Base-by-base conservation (phyloP, 2,797 vertebrate genomes). In the Pangasius larnaudii region DNA sequence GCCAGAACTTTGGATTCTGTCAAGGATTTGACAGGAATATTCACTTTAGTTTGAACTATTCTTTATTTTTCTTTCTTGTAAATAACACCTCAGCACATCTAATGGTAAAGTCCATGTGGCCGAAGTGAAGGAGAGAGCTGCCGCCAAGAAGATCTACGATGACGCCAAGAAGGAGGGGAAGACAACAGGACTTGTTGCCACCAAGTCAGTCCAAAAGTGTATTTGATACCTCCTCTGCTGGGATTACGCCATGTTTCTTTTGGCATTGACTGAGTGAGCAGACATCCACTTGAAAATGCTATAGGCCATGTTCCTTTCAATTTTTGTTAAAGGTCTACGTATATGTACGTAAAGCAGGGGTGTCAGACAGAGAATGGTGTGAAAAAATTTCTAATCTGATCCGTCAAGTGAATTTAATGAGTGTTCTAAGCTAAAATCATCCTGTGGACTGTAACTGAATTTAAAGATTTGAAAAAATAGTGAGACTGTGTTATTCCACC, bases 91-190 rank as follows among this genome's bases (percentile, higher is more conserved):
- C 91, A 97, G 97, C 90, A 96, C 93, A 36, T 95, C 96, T 85
- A 93, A 94, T 19, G 95, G 94, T 88, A 96, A 97, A 92, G 93
- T 95, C 89, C 96, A 97, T 18, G 91, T 96, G 91, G 96, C 96
- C 36, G 94, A 97, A 93, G 96, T 97, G 91, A 97, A 96, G 92
- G 96, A 97, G 92, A 96, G 97, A 92, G 93, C 95, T 9, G 94
- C 95, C 36, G 97, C 96, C 91, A 97, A 97, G 94, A 97, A 97
- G 95, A 96, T 97, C 33, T 97, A 97, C 46, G 96, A 97, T 10
- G 94, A 95, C 27, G 96, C 96, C 51, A 96, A 96, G 93, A 95
- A 95, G 88, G 96, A 96, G 88, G 97, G 97, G 80, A 96, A 96
- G 93, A 96, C 95, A 33, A 96, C 96, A 16, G 97, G 96, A 90